Evolutionary conservation across 37 sponge, comb jelly and placozoan species (phyloP), one percentile per base, ranked within the genome.

Genomic region (Axinella damicornis): DNA sequence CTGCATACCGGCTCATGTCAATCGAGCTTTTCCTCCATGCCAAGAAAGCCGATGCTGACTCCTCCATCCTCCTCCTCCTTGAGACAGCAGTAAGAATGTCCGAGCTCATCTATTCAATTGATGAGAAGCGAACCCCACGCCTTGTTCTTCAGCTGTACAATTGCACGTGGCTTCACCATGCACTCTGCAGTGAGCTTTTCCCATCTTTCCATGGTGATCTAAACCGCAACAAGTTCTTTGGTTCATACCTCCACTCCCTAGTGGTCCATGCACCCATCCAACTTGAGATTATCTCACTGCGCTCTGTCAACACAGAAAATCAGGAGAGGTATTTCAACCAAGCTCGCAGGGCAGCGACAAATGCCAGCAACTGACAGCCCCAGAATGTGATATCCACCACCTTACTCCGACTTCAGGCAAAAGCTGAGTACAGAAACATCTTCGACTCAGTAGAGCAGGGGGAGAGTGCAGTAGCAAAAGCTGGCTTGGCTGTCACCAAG

Each of bases 101-200:
- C 11, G 5, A 73, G 2, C 20, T 73, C 2, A 25, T 73, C 25
- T 73, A 73, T 17, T 34, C 34, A 34, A 2, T 2, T 16, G 55
- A 73, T n/a, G 52, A 52, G 2, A 30, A 32, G 6, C 57, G 57
- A 56, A 71, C 19, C 37, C 74, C 74, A 73, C 52, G 17, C 11
- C 38, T n/a, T 34, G 46, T 73, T 54, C 74, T 73, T 52, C 52
- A 13, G n/a, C 74, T 73, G 53, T 73, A 73, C 54, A 73, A 73
- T 54, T 52, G 52, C 34, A 34, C 55, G 25, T 73, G 74, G 74
- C 16, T 73, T 18, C 57, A 56, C 18, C 57, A 56, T 18, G 71
- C 31, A 35, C 71, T 69, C 15, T 69, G 71, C 21, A 12, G 21
- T 36, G 22, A 34, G 15, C 21, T 69, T 36, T n/a, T 69, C 21